Base-by-base conservation (phyloP, 2,888 invertebrate species). In the Lycophotia porphyrea region DNA sequence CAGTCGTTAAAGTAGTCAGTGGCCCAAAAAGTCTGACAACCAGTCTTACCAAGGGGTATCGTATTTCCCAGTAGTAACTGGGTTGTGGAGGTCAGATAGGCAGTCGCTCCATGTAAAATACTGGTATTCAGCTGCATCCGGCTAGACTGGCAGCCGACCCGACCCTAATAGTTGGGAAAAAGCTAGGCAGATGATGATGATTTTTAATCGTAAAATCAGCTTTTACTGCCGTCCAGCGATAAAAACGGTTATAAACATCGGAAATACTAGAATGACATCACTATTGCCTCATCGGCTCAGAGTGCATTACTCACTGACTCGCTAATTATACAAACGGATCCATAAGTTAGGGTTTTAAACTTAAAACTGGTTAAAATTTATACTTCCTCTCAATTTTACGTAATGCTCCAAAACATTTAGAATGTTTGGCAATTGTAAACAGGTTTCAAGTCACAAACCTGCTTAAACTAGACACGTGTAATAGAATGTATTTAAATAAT, bases 211-310 rank as follows among this genome's bases (percentile, higher is more conserved):
- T 58, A 36, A 75, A 80, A 55, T 61, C 60, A 27, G 67, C 15
- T 67, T 73, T 49, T 68, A 21, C 9, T 2, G 7, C 34, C 18
- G 52, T n/a, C 27, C 24, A 47, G 39, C 73, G 63, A 81, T 82
- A 82, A 82, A 60, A 82, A 81, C 15, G 2, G 61, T 60, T 31
- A 52, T 81, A 81, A 70, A 77, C 70, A 82, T 67, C 47, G 15
- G 36, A 68, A 68, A 27, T 77, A 72, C 82, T 70, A 55, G 55
- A 39, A 60, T 81, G 83, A 82, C 78, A 78, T 81, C 83, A 81
- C 36, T 63, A 27, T 36, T 81, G 7, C 13, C 42, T 66, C 39
- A 61, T 15, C 58, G 55, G 49, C 31, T 66, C 34, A 49, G 15
- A 49, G 15, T 63, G 61, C 66, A 63, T 71, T 78, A 65, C 71